Conservation (phyloP, 2,888 invertebrate species). For the Aleiodes leptofemur region DNA sequence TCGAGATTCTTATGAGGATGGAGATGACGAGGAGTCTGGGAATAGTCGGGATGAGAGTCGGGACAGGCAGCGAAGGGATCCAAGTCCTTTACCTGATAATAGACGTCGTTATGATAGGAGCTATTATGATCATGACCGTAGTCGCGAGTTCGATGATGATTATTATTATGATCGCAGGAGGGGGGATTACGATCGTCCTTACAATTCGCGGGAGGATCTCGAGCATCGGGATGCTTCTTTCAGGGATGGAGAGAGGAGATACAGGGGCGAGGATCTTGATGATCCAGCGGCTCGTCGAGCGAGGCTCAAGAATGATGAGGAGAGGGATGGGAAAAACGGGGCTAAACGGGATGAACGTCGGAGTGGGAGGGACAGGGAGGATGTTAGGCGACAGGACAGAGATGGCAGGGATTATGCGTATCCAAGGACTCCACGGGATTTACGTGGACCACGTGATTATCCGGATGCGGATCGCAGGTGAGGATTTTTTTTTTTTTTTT, state of each 20-base stretch:
- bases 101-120: constrained; percentile 64
- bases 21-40: constrained; percentile 71
- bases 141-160: constrained; percentile 72
- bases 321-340: neutral
- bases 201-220: constrained; percentile 70
- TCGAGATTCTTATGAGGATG: constrained; percentile 71
- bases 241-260: constrained; percentile 69
- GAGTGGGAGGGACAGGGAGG: constrained; percentile 2
- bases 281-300: constrained; percentile 64
- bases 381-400: constrained; percentile 9
- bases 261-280: constrained; percentile 70
- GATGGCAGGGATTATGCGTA: constrained; percentile 65
- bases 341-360: constrained; percentile 21
- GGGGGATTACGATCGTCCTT: constrained; percentile 67
- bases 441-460: constrained; percentile 61
- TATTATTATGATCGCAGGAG: constrained; percentile 72
- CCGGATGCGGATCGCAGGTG: constrained; percentile 65
- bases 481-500: too few relatives aligned
- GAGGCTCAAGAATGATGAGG: constrained; percentile 29
- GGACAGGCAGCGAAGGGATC: constrained; percentile 67
- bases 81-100: constrained; percentile 60
- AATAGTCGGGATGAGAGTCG: constrained; percentile 71
- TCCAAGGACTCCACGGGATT: constrained; percentile 64
- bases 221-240: constrained; percentile 68
- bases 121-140: constrained; percentile 68